phyloP scores from a whole-genome alignment of 1,140 invertebrate species.

The Lineus longissimus region DNA sequence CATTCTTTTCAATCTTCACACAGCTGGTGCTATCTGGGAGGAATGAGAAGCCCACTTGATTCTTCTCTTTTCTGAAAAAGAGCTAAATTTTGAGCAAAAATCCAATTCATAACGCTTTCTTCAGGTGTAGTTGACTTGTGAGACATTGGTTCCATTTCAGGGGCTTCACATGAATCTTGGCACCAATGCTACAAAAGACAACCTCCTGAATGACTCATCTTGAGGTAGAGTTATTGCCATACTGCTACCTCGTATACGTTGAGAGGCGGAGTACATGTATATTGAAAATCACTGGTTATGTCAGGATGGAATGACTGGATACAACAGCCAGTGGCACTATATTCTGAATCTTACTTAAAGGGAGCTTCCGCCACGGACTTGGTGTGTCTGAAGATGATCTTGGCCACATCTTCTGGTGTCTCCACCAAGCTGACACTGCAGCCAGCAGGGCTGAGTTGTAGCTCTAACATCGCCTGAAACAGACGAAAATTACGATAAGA shows the following conservation, averaged over 20 bases:
- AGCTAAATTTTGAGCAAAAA: too few species aligned
- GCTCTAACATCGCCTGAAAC: conserved; percentile 10
- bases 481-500: too few species aligned
- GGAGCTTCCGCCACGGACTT: conserved; percentile 23
- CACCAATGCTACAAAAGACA: too few species aligned
- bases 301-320: too few species aligned
- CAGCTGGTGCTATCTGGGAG: conserved; percentile 29
- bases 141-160: neutral
- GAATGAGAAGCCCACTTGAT: conserved; percentile 35
- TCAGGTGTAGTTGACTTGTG: too few species aligned
- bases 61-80: conserved; percentile 34
- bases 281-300: too few species aligned
- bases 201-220: neutral
- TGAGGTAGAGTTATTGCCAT: neutral
- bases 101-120: too few species aligned
- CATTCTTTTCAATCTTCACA: conserved; percentile 67
- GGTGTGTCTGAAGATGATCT: conserved; percentile 10
- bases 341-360: conserved; percentile 20
- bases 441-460: conserved; percentile 8
- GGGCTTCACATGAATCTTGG: neutral
- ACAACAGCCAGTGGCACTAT: neutral
- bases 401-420: conserved; percentile 14
- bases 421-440: conserved; percentile 14
- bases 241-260: neutral
- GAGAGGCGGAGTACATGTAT: too few species aligned